Evolutionary conservation across 2,888 invertebrate species (phyloP).

Genomic region (Ichneumon xanthorius): DNA sequence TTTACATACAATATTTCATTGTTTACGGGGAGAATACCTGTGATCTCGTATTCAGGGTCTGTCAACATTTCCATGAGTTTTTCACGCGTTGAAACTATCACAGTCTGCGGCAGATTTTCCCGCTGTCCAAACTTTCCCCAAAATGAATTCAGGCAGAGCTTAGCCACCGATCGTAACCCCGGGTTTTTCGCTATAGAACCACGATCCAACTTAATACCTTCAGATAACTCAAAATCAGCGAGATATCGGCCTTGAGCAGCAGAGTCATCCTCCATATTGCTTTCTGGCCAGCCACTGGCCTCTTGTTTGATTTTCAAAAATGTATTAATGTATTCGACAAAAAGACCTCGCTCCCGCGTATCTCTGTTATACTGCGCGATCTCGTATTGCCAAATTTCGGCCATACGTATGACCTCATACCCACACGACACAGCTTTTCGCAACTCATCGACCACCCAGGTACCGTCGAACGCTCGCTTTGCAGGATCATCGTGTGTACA

Average conservation of each 20-base stretch:
- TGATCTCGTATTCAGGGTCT: background rate
- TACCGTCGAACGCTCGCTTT: no score
- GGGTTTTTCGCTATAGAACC: background rate
- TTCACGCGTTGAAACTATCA: background rate
- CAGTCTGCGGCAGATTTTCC: background rate
- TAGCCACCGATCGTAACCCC: no score
- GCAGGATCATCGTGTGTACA: no score
- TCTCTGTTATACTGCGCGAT: background rate
- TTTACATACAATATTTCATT: background rate
- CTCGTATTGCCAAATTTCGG: conserved; percentile 71
- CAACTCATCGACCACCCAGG: no score
- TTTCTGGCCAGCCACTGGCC: background rate
- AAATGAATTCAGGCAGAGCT: no score
- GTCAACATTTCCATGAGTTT: background rate
- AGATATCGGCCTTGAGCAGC: no score
- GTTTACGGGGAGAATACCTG: conserved; percentile 5
- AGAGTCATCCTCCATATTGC: background rate
- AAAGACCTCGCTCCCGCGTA: conserved; percentile 73
- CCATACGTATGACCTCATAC: no score
- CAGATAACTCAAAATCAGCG: background rate
- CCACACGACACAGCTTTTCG: no score
- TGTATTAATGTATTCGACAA: conserved; percentile 74
- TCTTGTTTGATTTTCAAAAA: background rate
- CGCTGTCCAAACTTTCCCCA: no score
- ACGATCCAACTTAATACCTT: background rate